Percentiles rank a stretch among this genome's conserved stretches.
Conservation (phyloP, 2,888 invertebrate genomes). For the Caenorhabditis wallacei region DNA sequence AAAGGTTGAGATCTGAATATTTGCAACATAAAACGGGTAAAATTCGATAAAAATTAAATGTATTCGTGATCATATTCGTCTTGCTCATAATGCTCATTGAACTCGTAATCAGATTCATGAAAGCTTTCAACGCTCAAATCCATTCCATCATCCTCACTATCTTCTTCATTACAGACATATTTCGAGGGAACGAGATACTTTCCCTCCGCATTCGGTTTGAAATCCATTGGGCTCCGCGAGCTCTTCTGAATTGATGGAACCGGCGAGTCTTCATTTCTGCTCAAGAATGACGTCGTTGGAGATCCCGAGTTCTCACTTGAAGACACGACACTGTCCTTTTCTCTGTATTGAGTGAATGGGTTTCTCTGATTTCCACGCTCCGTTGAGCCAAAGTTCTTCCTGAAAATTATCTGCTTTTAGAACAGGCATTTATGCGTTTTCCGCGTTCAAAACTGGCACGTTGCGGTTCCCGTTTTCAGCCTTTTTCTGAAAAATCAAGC, state of each 20-base stretch:
- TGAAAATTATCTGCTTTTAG: neutral
- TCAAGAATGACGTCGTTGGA: neutral
- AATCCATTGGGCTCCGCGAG: neutral
- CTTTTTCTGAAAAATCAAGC: too few relatives aligned
- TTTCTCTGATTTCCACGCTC: neutral
- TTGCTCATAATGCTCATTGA: neutral
- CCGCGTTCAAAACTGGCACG: too few relatives aligned
- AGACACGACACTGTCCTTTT: neutral
- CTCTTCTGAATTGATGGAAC: neutral
- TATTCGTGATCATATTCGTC: conserved; percentile 5
- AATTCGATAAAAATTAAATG: neutral
- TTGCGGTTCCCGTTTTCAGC: too few relatives aligned
- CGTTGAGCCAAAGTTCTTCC: neutral
- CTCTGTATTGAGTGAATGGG: neutral
- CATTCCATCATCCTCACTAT: neutral
- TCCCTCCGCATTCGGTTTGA: conserved; percentile 16
- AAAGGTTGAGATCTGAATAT: neutral
- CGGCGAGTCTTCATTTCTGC: neutral
- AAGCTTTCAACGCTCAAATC: neutral
- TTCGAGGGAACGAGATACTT: conserved; percentile 12
- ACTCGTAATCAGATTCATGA: conserved; percentile 1
- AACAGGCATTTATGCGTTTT: too few relatives aligned
- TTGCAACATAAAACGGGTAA: neutral
- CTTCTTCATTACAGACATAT: neutral
- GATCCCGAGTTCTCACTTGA: conserved; percentile 3